A percentile compares a stretch with the other conserved stretches of the same genome.
Conservation (phyloP, 2,888 invertebrate species). For the Ormyrus pomaceus region DNA sequence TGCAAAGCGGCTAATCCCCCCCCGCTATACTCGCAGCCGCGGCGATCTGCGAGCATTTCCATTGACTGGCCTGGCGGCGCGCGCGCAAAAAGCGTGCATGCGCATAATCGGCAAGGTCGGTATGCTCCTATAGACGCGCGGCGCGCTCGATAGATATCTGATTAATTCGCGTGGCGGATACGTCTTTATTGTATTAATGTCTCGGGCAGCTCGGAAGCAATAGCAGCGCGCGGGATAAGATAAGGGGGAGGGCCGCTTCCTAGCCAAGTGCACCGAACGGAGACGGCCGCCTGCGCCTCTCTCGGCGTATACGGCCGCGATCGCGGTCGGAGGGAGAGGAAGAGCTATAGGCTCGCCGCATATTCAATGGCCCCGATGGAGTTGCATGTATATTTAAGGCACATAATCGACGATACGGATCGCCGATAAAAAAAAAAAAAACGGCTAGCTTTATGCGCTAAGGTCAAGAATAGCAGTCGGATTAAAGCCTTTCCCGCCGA, state of each 20-base stretch:
- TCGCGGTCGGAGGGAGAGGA: neutral
- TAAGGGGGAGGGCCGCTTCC: conserved; percentile 34
- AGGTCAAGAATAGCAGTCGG: conserved; percentile 53
- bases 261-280: conserved; percentile 11
- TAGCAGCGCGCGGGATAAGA: conserved; percentile 46
- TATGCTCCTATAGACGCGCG: neutral
- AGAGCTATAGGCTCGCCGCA: conserved; percentile 27
- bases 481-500: conserved; percentile 10
- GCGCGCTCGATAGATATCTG: conserved; percentile 67
- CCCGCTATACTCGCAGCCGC: too few relatives aligned
- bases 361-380: conserved; percentile 50
- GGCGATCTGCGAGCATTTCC: neutral
- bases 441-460: conserved; percentile 49
- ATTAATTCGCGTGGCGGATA: conserved; percentile 72
- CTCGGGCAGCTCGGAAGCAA: conserved; percentile 33
- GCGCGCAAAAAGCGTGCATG: neutral
- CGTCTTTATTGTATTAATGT: conserved; percentile 74
- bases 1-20: too few relatives aligned
- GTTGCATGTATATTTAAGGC: conserved; percentile 69
- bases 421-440: conserved; percentile 61
- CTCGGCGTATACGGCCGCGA: too few relatives aligned
- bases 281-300: neutral
- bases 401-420: conserved; percentile 70
- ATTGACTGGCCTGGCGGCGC: neutral
- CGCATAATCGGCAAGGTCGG: neutral